A percentile compares a stretch with the other conserved stretches of the same genome.
Evolutionary conservation across 1,140 invertebrate genomes (phyloP).

Genomic region (Lepidurus apus): DNA sequence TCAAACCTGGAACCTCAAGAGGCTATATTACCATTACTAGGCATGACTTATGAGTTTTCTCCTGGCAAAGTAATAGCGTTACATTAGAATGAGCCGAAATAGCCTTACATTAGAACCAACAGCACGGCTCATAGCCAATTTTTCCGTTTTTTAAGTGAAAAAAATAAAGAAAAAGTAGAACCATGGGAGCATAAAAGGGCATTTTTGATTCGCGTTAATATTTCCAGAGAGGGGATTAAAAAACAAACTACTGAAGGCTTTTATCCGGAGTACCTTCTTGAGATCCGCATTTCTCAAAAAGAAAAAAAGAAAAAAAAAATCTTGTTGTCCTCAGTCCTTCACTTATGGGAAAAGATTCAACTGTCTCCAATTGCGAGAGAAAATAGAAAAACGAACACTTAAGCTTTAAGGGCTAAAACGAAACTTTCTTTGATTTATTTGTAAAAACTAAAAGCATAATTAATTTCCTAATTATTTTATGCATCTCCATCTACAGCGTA

Average conservation of each 20-base stretch:
- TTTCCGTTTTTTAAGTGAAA: too few relatives aligned
- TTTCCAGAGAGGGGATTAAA: too few relatives aligned
- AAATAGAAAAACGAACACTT: neutral
- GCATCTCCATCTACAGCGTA: conserved; percentile 41
- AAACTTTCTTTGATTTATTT: neutral
- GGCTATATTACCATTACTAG: neutral
- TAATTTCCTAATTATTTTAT: neutral
- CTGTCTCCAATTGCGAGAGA: neutral
- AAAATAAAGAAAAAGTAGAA: too few relatives aligned
- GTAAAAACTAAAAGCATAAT: neutral
- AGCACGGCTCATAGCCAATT: too few relatives aligned
- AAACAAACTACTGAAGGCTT: too few relatives aligned
- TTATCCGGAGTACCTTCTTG: too few relatives aligned
- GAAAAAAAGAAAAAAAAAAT: too few relatives aligned
- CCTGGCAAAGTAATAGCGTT: neutral
- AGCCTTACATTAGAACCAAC: too few relatives aligned
- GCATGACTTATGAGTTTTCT: neutral
- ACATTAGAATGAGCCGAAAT: too few relatives aligned
- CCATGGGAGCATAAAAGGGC: too few relatives aligned
- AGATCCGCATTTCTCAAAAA: too few relatives aligned
- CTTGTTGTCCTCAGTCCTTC: neutral
- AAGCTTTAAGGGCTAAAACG: neutral
- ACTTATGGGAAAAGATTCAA: neutral
- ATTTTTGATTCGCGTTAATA: too few relatives aligned
- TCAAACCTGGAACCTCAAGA: neutral